Percentiles rank a stretch among this genome's conserved stretches.
These are phyloP conservation scores for Sminthurinus aureus DNA, from an alignment of 2,888 invertebrate genomes.

Conservation along the genomic window DNA sequence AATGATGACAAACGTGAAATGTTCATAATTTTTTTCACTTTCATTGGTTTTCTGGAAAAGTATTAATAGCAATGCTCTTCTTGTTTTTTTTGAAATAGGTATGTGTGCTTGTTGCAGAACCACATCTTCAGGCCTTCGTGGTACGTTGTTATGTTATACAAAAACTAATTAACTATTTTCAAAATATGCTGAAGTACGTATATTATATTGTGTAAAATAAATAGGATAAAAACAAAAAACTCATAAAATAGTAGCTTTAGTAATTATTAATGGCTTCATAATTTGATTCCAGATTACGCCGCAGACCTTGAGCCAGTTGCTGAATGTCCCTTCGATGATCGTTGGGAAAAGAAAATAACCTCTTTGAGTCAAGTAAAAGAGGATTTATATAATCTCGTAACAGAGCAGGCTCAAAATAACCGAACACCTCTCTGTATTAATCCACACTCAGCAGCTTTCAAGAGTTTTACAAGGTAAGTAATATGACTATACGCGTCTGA, in stretches of 20 bases:
- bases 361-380: slow-evolving; percentile 96
- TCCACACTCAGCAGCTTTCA: slow-evolving; percentile 99
- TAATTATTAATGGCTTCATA: too few species aligned
- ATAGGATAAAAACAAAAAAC: too few species aligned
- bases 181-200: not conserved
- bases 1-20: too few species aligned
- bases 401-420: slow-evolving; percentile 93
- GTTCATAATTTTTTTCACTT: too few species aligned
- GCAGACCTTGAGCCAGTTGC: slow-evolving; percentile 92
- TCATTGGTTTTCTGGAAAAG: too few species aligned
- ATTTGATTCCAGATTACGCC: slow-evolving; percentile 77
- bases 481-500: not conserved
- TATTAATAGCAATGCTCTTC: too few species aligned
- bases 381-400: slow-evolving; percentile 99
- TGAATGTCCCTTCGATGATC: slow-evolving; percentile 89
- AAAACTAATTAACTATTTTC: too few species aligned
- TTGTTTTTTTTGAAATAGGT: too few species aligned
- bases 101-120: slow-evolving; percentile 98
- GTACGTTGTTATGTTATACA: not conserved
- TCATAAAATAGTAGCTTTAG: too few species aligned
- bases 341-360: slow-evolving; percentile 94
- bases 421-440: slow-evolving; percentile 99
- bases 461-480: slow-evolving; percentile 99
- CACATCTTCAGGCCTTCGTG: slow-evolving; percentile 68
- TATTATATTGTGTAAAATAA: too few species aligned